These are phyloP conservation scores for Pheosia tremula DNA, from an alignment of 2,888 invertebrate species.

Conservation along the genomic window DNA sequence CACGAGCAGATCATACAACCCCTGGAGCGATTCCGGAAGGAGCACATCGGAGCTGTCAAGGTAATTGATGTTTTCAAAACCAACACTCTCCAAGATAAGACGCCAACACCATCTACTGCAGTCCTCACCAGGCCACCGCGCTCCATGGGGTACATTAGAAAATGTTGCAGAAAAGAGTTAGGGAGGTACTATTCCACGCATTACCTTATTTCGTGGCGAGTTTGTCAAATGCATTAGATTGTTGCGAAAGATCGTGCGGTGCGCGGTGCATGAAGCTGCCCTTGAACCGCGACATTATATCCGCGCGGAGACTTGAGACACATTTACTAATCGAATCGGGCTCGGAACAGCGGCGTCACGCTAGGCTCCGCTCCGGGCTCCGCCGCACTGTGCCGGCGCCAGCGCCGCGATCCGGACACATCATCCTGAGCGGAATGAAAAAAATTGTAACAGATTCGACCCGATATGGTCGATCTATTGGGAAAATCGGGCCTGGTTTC, in stretches of 20 bases:
- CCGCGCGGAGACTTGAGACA: not conserved
- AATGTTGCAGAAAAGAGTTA: not conserved
- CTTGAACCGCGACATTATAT: not conserved
- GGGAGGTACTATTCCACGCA: not conserved
- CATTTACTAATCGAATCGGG: not conserved
- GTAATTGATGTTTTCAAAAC: constrained; percentile 70
- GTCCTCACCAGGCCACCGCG: not conserved
- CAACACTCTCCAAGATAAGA: not conserved
- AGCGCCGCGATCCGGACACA: too few species aligned
- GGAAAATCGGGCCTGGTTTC: too few species aligned
- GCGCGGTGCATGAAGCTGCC: not conserved
- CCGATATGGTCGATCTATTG: too few species aligned
- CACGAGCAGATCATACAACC: constrained; percentile 97
- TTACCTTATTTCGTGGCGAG: not conserved
- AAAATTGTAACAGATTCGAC: too few species aligned
- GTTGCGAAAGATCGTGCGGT: not conserved
- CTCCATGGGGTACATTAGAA: not conserved
- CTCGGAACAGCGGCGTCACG: not conserved
- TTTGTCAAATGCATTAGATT: not conserved
- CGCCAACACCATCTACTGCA: not conserved
- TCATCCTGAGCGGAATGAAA: too few species aligned
- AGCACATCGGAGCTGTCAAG: constrained; percentile 97
- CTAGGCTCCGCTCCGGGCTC: not conserved
- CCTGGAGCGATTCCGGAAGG: constrained; percentile 96
- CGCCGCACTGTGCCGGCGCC: too few species aligned